These are phyloP conservation scores for Polietes domitor DNA, from an alignment of 2,888 invertebrate species.

Conservation along the genomic window DNA sequence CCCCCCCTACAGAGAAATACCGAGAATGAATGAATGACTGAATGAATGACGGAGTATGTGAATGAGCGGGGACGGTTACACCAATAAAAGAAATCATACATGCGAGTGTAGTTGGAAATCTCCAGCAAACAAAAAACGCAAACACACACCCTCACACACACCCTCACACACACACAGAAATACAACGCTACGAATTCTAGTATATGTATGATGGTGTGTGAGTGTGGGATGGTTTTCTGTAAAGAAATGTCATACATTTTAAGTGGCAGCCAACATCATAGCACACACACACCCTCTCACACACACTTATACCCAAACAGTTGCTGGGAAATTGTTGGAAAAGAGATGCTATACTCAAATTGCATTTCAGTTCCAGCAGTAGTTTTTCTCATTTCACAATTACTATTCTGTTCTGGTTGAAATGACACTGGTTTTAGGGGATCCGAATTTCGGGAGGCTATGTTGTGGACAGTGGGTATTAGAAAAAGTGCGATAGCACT, in stretches of 20 bases:
- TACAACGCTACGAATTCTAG: not conserved
- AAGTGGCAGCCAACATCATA: slow-evolving; percentile 45
- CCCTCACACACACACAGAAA: not conserved
- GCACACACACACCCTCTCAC: slow-evolving; percentile 7
- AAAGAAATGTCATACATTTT: slow-evolving; percentile 49
- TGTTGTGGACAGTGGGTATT: not conserved
- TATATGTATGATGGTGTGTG: not conserved
- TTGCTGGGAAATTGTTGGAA: not conserved
- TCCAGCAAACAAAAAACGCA: not conserved
- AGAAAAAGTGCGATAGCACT: no score
- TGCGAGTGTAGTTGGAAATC: not conserved
- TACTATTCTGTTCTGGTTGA: not conserved
- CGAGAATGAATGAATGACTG: slow-evolving; percentile 1
- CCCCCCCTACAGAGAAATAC: not conserved
- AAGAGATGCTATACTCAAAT: slow-evolving; percentile 44
- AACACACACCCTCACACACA: no score
- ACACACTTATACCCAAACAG: not conserved
- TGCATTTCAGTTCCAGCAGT: slow-evolving; percentile 40
- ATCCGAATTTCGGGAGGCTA: not conserved
- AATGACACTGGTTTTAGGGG: not conserved
- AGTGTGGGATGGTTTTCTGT: not conserved
- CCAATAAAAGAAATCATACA: slow-evolving; percentile 21
- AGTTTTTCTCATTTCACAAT: slow-evolving; percentile 24
- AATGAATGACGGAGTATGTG: not conserved
- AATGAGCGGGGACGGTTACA: not conserved